Evolutionary conservation across 2,797 vertebrate species (phyloP).

Genomic region (Chrosomus eos): DNA sequence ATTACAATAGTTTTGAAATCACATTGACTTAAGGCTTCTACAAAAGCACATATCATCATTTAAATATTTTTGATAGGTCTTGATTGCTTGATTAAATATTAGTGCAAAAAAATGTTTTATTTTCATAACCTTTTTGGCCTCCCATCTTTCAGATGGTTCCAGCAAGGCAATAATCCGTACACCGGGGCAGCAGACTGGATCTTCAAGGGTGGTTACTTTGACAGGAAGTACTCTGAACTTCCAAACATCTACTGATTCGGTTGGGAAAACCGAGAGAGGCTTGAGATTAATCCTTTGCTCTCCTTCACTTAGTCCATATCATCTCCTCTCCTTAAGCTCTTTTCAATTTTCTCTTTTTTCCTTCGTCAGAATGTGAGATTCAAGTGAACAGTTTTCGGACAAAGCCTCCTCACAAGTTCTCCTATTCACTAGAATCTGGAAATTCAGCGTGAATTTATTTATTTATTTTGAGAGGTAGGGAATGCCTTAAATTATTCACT

Average conservation of each 20-base stretch:
- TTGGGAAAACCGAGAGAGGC: slow-evolving; percentile 31
- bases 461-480: slow-evolving; percentile 59
- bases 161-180: slow-evolving; percentile 86
- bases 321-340: slow-evolving; percentile 48
- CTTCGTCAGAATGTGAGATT: slow-evolving; percentile 44
- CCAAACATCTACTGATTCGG: slow-evolving; percentile 92
- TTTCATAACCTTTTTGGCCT: background rate
- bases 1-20: background rate
- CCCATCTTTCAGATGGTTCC: slow-evolving; percentile 74
- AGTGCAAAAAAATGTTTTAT: background rate
- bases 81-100: background rate
- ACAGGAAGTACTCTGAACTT: slow-evolving; percentile 91
- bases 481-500: slow-evolving; percentile 42
- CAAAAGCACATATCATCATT: background rate
- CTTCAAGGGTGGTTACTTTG: slow-evolving; percentile 93
- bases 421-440: slow-evolving; percentile 48
- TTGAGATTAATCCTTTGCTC: slow-evolving; percentile 44
- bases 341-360: slow-evolving; percentile 1
- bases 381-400: slow-evolving; percentile 49
- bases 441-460: slow-evolving; percentile 46
- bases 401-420: slow-evolving; percentile 53
- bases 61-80: background rate
- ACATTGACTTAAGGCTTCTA: background rate
- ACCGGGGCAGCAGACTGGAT: slow-evolving; percentile 91
- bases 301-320: slow-evolving; percentile 50